Evolutionary conservation across 2,888 invertebrate species (phyloP), one percentile per base, ranked within the genome.

Genomic region (Andrena minutula): DNA sequence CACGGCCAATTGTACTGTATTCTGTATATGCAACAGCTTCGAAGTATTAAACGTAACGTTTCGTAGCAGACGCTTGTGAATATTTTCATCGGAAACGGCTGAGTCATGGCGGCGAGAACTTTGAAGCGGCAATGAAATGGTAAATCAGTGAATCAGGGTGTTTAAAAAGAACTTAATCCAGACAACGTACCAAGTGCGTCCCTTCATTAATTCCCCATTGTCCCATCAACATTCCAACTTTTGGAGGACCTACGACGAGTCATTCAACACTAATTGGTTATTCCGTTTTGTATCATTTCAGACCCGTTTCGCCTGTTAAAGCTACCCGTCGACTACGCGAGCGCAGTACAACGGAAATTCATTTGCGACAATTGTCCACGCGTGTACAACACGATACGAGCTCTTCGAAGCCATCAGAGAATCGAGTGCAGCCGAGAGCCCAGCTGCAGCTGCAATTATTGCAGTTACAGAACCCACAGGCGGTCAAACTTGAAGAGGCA

Each of bases 401-500:
- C 91, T 0, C 64, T 90, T 26, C 88, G 84, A 61, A 91, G 89
- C 72, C 91, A 92, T 83, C 89, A 88, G 65, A 85, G 77, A 61
- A 86, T 88, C 76, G 91, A 92, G 64, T 91, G 91, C 65, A 90
- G 89, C 60, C 80, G 80, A 20, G 88, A 91, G 41, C 90, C 91
- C 6, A 86, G 82, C 28, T 90, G 88, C 75, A 82, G 58, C 47
- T 92, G 91, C 63, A 83, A 84, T 28, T 85, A 79, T 56, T 93
- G 92, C 75, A 64, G 20, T 20, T 91, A 92, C 76, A 86, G 83
- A 74, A 87, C 90, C 0, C 69, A 89, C 23, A 84, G 90, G 56
- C 87, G 86, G n/a, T 83, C 88, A 2, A 88, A 86, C 61, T 75
- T 91, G 20, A 86, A 79, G 58, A 85, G 90, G 26, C 91, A 92